These are phyloP conservation scores for Butorides virescens DNA, from an alignment of 2,113 vertebrate genomes.

Conservation along the genomic window DNA sequence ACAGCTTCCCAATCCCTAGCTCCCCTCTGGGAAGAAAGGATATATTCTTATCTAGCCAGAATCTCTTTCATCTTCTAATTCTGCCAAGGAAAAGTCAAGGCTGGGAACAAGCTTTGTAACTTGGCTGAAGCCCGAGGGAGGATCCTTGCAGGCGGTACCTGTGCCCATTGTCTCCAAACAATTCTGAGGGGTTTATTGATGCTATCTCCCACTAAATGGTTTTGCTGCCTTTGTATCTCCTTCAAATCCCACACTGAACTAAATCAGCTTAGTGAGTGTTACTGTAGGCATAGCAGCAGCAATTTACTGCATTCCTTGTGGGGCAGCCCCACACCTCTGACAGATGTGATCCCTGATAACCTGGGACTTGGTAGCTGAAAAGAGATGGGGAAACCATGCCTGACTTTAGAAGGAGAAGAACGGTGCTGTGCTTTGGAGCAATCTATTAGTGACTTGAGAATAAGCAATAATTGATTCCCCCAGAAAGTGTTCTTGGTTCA, in stretches of 20 bases:
- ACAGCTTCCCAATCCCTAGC: not conserved
- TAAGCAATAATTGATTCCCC: not conserved
- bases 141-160: fast-evolving
- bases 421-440: not conserved
- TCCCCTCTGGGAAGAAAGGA: not conserved
- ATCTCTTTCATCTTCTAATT: not conserved
- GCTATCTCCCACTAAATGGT: not conserved
- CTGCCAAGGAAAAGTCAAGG: not conserved
- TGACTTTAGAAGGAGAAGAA: not conserved
- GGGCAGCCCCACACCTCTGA: fast-evolving
- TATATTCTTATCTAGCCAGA: not conserved
- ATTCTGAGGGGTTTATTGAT: not conserved
- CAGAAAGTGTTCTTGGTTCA: not conserved
- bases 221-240: not conserved
- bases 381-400: not conserved
- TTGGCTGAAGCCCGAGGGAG: not conserved
- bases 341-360: not conserved
- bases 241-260: not conserved
- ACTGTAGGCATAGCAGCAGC: not conserved
- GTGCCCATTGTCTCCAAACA: not conserved
- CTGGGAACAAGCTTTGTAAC: not conserved
- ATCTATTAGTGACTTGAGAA: not conserved
- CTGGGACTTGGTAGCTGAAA: not conserved
- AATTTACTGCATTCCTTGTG: not conserved
- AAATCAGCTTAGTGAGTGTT: not conserved